Evolutionary conservation across 2,797 vertebrate species (phyloP).

Genomic region (Jordanella pulchra): DNA sequence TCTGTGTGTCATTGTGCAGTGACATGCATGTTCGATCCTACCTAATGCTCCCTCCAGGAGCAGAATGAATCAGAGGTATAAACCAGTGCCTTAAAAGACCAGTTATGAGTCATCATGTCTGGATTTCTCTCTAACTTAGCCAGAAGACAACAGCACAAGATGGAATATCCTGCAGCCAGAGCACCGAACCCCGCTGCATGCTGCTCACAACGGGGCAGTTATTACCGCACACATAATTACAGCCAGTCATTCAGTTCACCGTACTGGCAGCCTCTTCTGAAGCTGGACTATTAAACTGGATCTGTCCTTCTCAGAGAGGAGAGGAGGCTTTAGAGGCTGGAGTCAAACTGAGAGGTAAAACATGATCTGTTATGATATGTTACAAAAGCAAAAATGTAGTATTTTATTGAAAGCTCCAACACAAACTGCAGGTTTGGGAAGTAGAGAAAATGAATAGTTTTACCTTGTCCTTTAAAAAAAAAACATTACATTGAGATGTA

Average conservation of each 20-base stretch:
- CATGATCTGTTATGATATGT: background rate
- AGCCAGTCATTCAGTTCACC: constrained; percentile 57
- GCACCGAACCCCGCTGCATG: constrained; percentile 35
- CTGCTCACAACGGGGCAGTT: constrained; percentile 50
- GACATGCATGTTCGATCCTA: constrained; percentile 24
- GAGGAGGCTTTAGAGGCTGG: constrained; percentile 7
- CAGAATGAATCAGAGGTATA: constrained; percentile 54
- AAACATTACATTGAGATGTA: background rate
- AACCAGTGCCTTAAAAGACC: constrained; percentile 55
- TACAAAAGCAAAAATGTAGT: background rate
- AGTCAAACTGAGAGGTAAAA: constrained; percentile 6
- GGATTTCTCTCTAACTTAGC: constrained; percentile 45
- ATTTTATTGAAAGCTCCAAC: background rate
- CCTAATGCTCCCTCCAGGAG: constrained; percentile 35
- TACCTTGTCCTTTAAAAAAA: too few relatives aligned
- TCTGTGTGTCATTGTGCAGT: constrained; percentile 19
- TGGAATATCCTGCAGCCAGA: constrained; percentile 59
- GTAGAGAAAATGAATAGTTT: background rate
- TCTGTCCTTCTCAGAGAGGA: constrained; percentile 18
- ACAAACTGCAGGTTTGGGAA: background rate
- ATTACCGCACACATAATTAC: constrained; percentile 67
- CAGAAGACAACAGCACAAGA: constrained; percentile 49
- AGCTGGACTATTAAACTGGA: constrained; percentile 31
- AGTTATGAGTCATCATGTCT: constrained; percentile 71
- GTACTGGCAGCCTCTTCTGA: constrained; percentile 55